phyloP scores from a whole-genome alignment of 2,113 vertebrate species.

The Ascaphus truei region DNA sequence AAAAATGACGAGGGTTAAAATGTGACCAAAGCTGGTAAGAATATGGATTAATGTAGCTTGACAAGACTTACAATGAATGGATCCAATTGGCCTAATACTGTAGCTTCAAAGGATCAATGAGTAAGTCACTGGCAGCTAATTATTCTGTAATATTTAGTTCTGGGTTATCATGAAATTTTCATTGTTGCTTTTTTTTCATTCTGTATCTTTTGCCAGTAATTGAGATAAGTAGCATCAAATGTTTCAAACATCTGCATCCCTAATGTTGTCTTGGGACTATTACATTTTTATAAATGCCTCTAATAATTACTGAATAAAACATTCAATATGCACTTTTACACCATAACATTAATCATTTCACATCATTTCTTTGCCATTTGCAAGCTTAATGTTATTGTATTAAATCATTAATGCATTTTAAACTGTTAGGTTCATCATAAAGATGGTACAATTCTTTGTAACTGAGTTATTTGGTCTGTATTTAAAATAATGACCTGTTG shows the following conservation, averaged over 20 bases:
- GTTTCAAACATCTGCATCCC: neutral
- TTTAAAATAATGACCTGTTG: too few species aligned
- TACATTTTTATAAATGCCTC: constrained; percentile 1
- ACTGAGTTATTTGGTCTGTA: too few species aligned
- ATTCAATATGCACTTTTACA: neutral
- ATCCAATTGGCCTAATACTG: neutral
- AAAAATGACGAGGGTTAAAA: neutral
- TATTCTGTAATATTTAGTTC: neutral
- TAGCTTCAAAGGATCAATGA: neutral
- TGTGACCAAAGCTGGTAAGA: neutral
- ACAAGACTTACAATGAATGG: neutral
- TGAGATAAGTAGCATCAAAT: neutral
- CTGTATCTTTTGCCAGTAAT: neutral
- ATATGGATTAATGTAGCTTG: neutral
- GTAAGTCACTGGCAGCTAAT: neutral
- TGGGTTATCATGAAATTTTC: neutral
- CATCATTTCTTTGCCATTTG: neutral
- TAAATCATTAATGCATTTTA: neutral
- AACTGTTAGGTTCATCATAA: too few species aligned
- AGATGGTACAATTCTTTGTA: too few species aligned
- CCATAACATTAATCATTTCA: neutral
- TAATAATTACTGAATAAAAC: neutral
- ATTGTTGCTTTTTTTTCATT: neutral
- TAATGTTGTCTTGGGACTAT: neutral
- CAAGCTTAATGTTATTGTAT: neutral